A percentile compares a stretch with the other conserved stretches of the same genome.
These are phyloP conservation scores for Gnathonemus longibarbis DNA, from an alignment of 2,113 vertebrate genomes.

Conservation along the genomic window DNA sequence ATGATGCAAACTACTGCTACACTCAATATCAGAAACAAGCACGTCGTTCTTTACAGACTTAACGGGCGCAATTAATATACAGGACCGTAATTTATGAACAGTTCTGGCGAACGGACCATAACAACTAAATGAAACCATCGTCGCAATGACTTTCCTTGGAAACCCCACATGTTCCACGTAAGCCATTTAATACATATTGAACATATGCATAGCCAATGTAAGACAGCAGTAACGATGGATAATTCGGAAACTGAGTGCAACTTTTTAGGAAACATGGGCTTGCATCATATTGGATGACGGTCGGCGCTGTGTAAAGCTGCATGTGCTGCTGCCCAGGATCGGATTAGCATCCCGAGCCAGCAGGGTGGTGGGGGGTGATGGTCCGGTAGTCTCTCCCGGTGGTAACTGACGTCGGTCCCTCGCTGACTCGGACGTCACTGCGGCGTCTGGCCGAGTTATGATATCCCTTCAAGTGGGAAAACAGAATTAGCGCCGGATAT, in stretches of 20 bases:
- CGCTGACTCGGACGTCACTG: constrained; percentile 21
- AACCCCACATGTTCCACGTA: neutral
- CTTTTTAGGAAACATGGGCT: neutral
- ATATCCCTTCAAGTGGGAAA: constrained; percentile 25
- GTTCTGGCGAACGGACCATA: neutral
- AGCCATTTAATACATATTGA: neutral
- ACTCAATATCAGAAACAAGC: neutral
- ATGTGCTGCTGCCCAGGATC: neutral
- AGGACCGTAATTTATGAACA: neutral
- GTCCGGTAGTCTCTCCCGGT: neutral
- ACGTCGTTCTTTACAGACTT: neutral
- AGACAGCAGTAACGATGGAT: neutral
- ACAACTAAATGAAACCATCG: neutral
- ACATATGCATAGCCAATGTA: neutral
- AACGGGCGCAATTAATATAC: neutral
- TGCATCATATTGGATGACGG: neutral
- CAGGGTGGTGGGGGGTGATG: neutral
- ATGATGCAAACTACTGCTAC: neutral
- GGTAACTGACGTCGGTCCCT: constrained; percentile 26
- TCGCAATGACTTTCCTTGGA: neutral
- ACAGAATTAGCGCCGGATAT: constrained; percentile 21
- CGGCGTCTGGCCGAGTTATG: constrained; percentile 22
- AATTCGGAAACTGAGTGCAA: neutral
- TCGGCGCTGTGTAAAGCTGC: neutral
- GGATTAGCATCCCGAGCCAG: constrained; percentile 9